Conservation (phyloP, 2,797 vertebrate species). For the Orestias chungarensis region DNA sequence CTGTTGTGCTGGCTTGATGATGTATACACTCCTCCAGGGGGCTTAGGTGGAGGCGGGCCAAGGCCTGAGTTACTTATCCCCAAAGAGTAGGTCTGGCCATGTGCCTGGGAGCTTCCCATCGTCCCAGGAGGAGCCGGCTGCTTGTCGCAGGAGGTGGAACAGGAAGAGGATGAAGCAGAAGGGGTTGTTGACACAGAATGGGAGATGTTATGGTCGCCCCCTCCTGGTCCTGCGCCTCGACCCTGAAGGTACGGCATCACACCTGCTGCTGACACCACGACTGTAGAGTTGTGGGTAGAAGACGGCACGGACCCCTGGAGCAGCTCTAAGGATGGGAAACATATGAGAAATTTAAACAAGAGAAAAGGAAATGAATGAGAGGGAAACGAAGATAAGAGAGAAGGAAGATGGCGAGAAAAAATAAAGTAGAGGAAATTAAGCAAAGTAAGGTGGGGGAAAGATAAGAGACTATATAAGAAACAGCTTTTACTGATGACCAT, state of each 20-base stretch:
- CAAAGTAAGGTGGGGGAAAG: constrained; percentile 28
- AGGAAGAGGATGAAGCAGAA: constrained; percentile 47
- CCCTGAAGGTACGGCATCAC: constrained; percentile 84
- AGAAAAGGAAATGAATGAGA: not conserved
- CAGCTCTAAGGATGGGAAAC: constrained; percentile 61
- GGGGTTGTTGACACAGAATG: constrained; percentile 50
- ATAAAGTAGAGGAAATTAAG: constrained; percentile 18
- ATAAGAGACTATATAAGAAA: constrained; percentile 34
- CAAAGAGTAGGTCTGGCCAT: constrained; percentile 80
- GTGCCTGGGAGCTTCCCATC: constrained; percentile 65
- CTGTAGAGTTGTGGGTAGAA: constrained; percentile 71
- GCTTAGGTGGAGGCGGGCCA: constrained; percentile 72
- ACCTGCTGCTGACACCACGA: constrained; percentile 78
- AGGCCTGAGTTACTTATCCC: constrained; percentile 74
- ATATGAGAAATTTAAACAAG: not conserved
- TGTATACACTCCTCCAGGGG: constrained; percentile 60
- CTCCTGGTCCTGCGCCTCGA: constrained; percentile 67
- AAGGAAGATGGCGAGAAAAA: not conserved
- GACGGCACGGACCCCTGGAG: constrained; percentile 76
- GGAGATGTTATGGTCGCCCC: constrained; percentile 70
- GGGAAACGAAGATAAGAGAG: constrained; percentile 1
- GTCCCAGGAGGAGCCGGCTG: constrained; percentile 76
- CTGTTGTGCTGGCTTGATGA: constrained; percentile 64
- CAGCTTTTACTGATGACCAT: constrained; percentile 47
- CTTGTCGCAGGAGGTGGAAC: constrained; percentile 75